Conservation (phyloP, 2,797 vertebrate genomes). For the Diplodus puntazzo region DNA sequence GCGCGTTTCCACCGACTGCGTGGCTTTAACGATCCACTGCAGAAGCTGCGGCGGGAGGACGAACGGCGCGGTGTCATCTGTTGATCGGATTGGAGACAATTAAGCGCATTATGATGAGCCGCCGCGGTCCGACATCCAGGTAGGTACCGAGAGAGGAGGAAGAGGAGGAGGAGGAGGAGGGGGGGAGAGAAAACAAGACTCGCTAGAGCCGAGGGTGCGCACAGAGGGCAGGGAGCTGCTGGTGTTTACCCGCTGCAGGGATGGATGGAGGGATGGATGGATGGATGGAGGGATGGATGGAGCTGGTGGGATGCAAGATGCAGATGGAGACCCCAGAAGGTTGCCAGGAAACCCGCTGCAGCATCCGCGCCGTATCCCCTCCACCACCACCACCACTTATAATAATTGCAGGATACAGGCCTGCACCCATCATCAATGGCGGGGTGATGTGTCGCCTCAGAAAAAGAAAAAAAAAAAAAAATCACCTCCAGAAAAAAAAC, state of each 20-base stretch:
- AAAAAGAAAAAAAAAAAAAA: constrained; percentile 33
- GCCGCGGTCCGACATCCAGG: constrained; percentile 74
- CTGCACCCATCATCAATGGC: constrained; percentile 52
- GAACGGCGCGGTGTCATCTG: constrained; percentile 64
- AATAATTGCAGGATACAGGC: constrained; percentile 56
- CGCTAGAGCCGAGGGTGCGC: constrained; percentile 6
- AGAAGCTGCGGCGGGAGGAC: constrained; percentile 51
- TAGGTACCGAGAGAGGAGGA: constrained; percentile 44
- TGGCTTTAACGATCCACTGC: constrained; percentile 35
- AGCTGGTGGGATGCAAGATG: constrained; percentile 71
- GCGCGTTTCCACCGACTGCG: constrained; percentile 47
- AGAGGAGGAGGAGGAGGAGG: too few relatives aligned
- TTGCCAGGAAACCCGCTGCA: constrained; percentile 76
- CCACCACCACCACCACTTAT: too few relatives aligned
- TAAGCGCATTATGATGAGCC: constrained; percentile 76
- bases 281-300: constrained; percentile 16
- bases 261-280: background rate
- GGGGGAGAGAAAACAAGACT: background rate
- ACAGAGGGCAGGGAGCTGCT: background rate
- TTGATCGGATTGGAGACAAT: constrained; percentile 75
- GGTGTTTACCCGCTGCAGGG: constrained; percentile 51
- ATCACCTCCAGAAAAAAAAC: constrained; percentile 36
- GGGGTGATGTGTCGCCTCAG: constrained; percentile 36
- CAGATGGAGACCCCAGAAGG: constrained; percentile 66
- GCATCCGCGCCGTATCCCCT: constrained; percentile 38